Evolutionary conservation across 2,797 vertebrate species (phyloP), one percentile per base, ranked within the genome.

Genomic region (Sardinella longiceps): DNA sequence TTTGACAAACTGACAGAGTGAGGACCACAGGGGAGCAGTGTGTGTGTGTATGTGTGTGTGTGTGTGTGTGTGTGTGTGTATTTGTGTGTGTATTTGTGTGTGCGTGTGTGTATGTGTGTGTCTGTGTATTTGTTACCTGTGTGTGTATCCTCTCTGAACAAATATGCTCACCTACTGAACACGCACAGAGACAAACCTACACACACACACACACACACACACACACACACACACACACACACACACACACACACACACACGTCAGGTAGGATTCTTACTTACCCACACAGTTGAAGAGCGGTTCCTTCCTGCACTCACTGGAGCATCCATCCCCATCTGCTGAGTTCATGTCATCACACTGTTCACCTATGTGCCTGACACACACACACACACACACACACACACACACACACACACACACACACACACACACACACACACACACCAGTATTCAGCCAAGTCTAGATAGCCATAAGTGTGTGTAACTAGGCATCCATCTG

Each of bases 331-430:
- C 96, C 0, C 96, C 96, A 4, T 94, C 97, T 83, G 94, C 88
- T 87, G 96, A 96, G 77, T 97, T 97, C 95, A 93, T 96, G 87
- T 97, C 96, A 48, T 97, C 96, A 0, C 96, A 97, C 87, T 96
- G 94, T 89, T 97, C 96, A n/a, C 95, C 96, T 83, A 95, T 48
- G 60, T 92, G 92, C 88, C 96, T 97, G 92, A 39, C 89, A 88
- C 28, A 60, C n/a, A 87, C 56, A 82, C 39, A 80, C 37, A 85
- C 43, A 86, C 51, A 63, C 58, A 63, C 18, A 23, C 18, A 56
- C 53, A 23, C 20, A 56, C 53, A 23, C 53, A 56, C 51, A 56
- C 51, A n/a, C 53, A 58, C 20, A n/a, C 20, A 56, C 23, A n/a
- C 56, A 58, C 56, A 58, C 56, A 43, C 43, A 43, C 2, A 43